Evolutionary conservation across 64 coral and sea anemone species (phyloP), one percentile per base, ranked within the genome.

Genomic region (Anthopleura sola): DNA sequence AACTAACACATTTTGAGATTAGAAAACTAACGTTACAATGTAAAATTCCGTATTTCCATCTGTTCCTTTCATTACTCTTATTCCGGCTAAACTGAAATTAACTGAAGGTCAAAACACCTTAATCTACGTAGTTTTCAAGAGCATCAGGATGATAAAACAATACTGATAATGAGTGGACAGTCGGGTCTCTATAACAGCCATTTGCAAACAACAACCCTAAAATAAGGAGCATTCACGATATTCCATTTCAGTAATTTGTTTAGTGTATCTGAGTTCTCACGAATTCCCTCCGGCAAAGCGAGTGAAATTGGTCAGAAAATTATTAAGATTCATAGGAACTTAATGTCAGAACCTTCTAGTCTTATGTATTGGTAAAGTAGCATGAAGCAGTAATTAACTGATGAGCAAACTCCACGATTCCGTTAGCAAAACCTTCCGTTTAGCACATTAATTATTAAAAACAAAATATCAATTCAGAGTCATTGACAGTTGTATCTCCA

Each of bases 401-500:
- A 32, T 34, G n/a, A 17, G 31, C 31, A 71, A 33, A 71, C 29
- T n/a, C 34, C 66, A 31, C 14, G 15, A 31, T 71, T 71, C 29
- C 28, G 13, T n/a, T 32, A 14, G 28, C n/a, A 71, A 71, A 71
- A 71, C n/a, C 21, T 62, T 62, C 24, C 2, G 50, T 53, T 23
- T 21, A 62, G 7, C n/a, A 23, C n/a, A 62, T 62, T 62, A 62
- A n/a, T 62, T 5, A 62, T 62, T 62, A 4, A 26, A 56, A 62
- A 62, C 5, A 71, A 71, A 31, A 71, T 71, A 34, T 34, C 66
- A 71, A 71, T 71, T 71, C 66, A 31, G 66, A 71, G 28, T 71
- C 50, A 53, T 34, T 71, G 66, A 20, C 66, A 71, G 66, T 71
- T 71, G 66, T 71, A 71, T 71, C 66, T 71, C 66, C 66, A 71